These are phyloP conservation scores for Spea multiplicata DNA, from an alignment of 2,113 vertebrate genomes.

Conservation along the genomic window DNA sequence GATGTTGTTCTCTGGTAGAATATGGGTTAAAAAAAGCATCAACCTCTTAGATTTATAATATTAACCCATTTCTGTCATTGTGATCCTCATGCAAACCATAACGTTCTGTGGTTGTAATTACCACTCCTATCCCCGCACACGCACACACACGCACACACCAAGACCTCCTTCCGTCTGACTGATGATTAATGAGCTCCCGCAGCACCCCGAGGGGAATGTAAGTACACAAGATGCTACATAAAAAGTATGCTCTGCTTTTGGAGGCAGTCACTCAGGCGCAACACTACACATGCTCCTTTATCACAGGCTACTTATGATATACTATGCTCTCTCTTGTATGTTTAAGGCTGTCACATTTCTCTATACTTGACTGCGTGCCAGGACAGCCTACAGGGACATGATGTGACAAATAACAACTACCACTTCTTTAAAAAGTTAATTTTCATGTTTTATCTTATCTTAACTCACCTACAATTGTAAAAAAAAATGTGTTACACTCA, in stretches of 20 bases:
- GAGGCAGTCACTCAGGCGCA: background rate
- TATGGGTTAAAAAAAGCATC: background rate
- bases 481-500: too few relatives aligned
- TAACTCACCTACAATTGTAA: too few relatives aligned
- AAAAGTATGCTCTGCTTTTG: slow-evolving; percentile 2
- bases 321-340: too few relatives aligned
- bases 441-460: too few relatives aligned
- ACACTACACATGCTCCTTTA: slow-evolving; percentile 2
- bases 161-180: background rate
- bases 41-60: background rate
- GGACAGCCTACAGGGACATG: too few relatives aligned
- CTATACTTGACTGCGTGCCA: too few relatives aligned
- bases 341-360: too few relatives aligned
- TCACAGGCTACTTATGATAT: background rate
- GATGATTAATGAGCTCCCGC: slow-evolving; percentile 18
- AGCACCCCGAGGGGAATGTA: slow-evolving; percentile 22
- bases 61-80: slow-evolving; percentile 4
- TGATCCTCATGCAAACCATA: background rate
- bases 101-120: slow-evolving; percentile 1
- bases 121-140: background rate
- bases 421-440: too few relatives aligned
- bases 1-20: too few relatives aligned
- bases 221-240: slow-evolving; percentile 27
- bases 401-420: too few relatives aligned
- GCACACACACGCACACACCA: too few relatives aligned